Conservation (phyloP, 2,797 vertebrate genomes). For the Crocodylus rhombifer region DNA sequence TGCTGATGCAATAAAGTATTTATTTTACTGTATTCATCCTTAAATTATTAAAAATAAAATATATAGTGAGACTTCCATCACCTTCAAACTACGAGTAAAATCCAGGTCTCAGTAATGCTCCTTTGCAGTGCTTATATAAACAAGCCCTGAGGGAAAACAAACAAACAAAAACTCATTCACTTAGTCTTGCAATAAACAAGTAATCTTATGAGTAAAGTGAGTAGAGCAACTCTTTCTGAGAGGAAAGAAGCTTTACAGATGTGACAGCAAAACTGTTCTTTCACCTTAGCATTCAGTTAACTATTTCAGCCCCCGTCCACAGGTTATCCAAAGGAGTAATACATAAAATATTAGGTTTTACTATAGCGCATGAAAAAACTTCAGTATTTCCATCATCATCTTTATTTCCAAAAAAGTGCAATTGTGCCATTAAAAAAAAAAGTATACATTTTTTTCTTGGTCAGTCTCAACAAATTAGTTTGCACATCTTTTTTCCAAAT, state of each 20-base stretch:
- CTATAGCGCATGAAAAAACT: not conserved
- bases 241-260: not conserved
- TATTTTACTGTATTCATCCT: not conserved
- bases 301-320: not conserved
- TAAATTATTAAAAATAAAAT: not conserved
- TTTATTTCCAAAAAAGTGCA: slow-evolving; percentile 45
- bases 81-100: not conserved
- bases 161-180: not conserved
- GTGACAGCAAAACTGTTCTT: not conserved
- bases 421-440: slow-evolving; percentile 31
- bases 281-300: not conserved
- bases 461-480: slow-evolving; percentile 6
- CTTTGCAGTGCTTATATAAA: not conserved
- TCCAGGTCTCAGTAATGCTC: not conserved
- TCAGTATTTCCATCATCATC: not conserved
- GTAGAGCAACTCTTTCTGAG: not conserved
- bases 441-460: not conserved
- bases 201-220: not conserved
- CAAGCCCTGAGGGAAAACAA: not conserved
- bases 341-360: not conserved
- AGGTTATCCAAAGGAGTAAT: not conserved
- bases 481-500: not conserved
- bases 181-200: not conserved
- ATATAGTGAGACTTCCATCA: no score
- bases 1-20: no score